Evolutionary conservation across 2,888 invertebrate species (phyloP).

Genomic region (Geophilus truncorum): DNA sequence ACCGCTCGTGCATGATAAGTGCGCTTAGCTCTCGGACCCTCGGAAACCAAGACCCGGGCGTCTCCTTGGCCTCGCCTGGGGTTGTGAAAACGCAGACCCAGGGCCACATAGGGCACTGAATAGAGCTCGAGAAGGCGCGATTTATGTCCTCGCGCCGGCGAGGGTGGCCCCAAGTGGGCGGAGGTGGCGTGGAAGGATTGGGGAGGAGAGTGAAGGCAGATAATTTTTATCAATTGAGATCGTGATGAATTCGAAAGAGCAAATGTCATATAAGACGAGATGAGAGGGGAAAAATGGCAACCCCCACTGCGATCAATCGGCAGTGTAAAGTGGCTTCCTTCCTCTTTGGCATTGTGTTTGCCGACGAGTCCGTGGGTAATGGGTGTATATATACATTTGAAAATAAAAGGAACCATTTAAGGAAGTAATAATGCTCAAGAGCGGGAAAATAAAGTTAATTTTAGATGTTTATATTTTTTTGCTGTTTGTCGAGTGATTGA

Average conservation of each 20-base stretch:
- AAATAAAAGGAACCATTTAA: background rate
- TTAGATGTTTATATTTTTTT: background rate
- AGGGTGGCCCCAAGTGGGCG: slow-evolving; percentile 11
- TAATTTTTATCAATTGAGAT: slow-evolving; percentile 13
- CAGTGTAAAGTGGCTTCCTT: slow-evolving; percentile 16
- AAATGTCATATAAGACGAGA: background rate
- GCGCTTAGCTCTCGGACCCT: background rate
- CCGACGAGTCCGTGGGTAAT: background rate
- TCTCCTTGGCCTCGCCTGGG: background rate
- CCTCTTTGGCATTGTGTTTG: background rate
- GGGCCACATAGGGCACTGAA: background rate
- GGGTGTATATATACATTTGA: background rate
- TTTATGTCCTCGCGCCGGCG: background rate
- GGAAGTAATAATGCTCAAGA: background rate
- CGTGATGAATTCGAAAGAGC: background rate
- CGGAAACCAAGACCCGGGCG: background rate
- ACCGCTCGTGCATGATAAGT: slow-evolving; percentile 21
- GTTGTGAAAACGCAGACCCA: slow-evolving; percentile 10
- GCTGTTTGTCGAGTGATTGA: background rate
- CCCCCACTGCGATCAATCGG: slow-evolving; percentile 18
- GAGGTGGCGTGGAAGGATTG: background rate
- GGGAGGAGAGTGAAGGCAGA: background rate
- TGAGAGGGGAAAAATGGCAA: background rate
- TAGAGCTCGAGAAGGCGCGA: background rate
- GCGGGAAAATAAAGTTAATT: background rate